Conservation (phyloP, 2,797 vertebrate genomes). For the Loriculus beryllinus region DNA sequence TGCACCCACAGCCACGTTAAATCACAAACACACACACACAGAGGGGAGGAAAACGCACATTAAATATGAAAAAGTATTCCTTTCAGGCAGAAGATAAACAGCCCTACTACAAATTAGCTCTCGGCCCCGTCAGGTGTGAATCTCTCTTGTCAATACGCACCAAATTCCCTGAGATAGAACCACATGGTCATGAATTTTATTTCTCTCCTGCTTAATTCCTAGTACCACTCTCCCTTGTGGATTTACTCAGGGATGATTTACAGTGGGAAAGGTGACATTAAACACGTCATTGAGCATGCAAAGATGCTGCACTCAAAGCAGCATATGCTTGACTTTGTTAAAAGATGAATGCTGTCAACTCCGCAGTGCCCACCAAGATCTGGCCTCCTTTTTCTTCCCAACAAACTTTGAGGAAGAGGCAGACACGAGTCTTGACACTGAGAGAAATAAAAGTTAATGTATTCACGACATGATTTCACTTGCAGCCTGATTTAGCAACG, state of each 20-base stretch:
- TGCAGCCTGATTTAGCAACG: slow-evolving; percentile 70
- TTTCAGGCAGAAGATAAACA: slow-evolving; percentile 69
- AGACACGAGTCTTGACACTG: slow-evolving; percentile 61
- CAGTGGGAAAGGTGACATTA: slow-evolving; percentile 77
- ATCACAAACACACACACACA: slow-evolving; percentile 30
- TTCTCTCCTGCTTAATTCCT: slow-evolving; percentile 71
- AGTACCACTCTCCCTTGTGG: slow-evolving; percentile 69
- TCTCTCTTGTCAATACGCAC: slow-evolving; percentile 69
- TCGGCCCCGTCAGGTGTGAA: slow-evolving; percentile 69
- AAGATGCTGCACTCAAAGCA: slow-evolving; percentile 75
- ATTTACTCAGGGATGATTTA: slow-evolving; percentile 74
- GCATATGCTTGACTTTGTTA: slow-evolving; percentile 75
- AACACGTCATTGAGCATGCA: slow-evolving; percentile 76
- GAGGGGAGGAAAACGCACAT: slow-evolving; percentile 43
- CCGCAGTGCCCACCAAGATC: slow-evolving; percentile 62
- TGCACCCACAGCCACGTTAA: slow-evolving; percentile 7
- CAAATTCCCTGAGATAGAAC: slow-evolving; percentile 70
- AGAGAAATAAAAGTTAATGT: slow-evolving; percentile 69
- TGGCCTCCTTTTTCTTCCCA: slow-evolving; percentile 62
- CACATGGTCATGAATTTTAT: slow-evolving; percentile 73
- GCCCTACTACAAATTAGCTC: slow-evolving; percentile 67
- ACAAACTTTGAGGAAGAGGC: slow-evolving; percentile 58
- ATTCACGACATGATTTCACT: slow-evolving; percentile 70
- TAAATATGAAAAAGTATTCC: slow-evolving; percentile 63
- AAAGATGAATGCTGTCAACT: slow-evolving; percentile 71